These are phyloP conservation scores for Illadopsis cleaveri DNA, from an alignment of 2,113 vertebrate genomes.

Conservation along the genomic window DNA sequence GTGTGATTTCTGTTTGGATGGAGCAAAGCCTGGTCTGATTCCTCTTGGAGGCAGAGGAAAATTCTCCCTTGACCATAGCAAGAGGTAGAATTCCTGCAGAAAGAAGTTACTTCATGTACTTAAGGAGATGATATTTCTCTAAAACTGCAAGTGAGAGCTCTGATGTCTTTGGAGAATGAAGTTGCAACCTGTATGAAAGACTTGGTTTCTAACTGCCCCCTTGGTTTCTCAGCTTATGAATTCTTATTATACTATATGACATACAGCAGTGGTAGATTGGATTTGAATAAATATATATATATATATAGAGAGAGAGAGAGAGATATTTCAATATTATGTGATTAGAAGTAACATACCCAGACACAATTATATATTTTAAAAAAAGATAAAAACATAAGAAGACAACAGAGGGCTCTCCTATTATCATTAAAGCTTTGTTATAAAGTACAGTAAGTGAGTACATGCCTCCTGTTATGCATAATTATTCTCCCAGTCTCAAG, in stretches of 20 bases:
- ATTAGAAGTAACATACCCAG: neutral
- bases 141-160: neutral
- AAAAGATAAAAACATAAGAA: neutral
- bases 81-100: neutral
- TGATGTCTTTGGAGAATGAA: neutral
- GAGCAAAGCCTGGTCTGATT: neutral
- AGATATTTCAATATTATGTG: neutral
- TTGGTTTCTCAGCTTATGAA: neutral
- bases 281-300: neutral
- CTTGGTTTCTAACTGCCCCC: neutral
- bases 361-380: neutral
- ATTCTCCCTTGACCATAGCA: neutral
- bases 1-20: neutral
- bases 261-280: neutral
- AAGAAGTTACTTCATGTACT: neutral
- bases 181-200: neutral
- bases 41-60: neutral
- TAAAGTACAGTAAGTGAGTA: neutral
- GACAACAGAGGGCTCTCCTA: neutral
- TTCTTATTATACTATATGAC: neutral
- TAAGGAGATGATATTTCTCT: neutral
- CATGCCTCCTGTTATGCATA: neutral
- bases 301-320: neutral
- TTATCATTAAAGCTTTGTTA: neutral
- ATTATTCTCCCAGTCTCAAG: conserved; percentile 27